Conservation (phyloP, 2,113 vertebrate species). For the Grammomys surdaster region DNA sequence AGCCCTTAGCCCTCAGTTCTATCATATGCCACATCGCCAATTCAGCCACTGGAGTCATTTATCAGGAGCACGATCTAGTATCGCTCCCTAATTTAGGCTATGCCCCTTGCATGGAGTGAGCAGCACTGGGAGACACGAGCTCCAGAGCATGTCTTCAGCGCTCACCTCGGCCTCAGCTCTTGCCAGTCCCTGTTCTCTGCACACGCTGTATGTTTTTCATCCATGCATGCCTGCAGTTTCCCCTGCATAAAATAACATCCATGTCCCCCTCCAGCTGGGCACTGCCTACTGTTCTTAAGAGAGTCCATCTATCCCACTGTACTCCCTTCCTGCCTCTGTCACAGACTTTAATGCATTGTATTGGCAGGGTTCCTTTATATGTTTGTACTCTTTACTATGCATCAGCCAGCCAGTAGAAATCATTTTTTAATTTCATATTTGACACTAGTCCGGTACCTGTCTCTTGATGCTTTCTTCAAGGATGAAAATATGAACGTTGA, state of each 20-base stretch:
- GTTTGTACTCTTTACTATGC: background rate
- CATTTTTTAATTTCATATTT: background rate
- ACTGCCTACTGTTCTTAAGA: background rate
- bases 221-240: background rate
- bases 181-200: background rate
- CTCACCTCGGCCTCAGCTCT: fast-evolving
- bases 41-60: background rate
- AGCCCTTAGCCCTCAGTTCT: background rate
- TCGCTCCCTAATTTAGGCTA: background rate
- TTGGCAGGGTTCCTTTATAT: background rate
- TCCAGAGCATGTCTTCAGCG: background rate
- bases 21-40: background rate
- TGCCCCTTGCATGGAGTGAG: background rate
- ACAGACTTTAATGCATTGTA: background rate
- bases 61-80: background rate
- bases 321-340: background rate
- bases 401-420: background rate
- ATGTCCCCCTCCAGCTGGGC: background rate
- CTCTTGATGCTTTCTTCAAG: background rate
- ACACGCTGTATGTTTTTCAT: background rate
- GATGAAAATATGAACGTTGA: background rate
- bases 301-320: background rate
- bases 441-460: background rate
- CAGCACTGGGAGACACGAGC: background rate
- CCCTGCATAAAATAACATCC: background rate